phyloP scores from a whole-genome alignment of 2,797 vertebrate genomes.

The Hippopotamyrus pictus region DNA sequence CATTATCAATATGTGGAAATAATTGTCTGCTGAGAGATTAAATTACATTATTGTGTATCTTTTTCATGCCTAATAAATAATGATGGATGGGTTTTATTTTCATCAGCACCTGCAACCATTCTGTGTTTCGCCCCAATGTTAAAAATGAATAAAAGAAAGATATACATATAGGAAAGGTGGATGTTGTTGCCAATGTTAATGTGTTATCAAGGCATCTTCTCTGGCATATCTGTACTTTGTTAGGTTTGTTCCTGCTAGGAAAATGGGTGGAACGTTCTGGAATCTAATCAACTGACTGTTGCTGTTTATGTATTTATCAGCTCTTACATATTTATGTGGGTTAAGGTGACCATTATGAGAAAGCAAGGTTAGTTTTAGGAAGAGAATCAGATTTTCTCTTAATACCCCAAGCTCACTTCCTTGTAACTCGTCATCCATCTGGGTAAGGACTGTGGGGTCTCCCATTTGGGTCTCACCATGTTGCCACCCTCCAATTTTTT shows the following conservation, averaged over 20 bases:
- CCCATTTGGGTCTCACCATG: background rate
- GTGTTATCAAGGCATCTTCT: conserved; percentile 58
- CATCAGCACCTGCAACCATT: conserved; percentile 99
- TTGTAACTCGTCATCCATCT: background rate
- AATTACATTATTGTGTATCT: conserved; percentile 99
- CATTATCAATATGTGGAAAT: conserved; percentile 99
- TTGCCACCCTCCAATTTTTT: background rate
- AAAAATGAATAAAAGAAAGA: conserved; percentile 87
- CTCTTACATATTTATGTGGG: conserved; percentile 5
- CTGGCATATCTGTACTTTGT: conserved; percentile 46
- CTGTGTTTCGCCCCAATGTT: conserved; percentile 90
- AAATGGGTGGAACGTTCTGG: conserved; percentile 33
- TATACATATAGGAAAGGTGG: conserved; percentile 75
- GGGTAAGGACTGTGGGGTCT: background rate
- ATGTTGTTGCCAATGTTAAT: conserved; percentile 68
- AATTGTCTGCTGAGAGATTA: conserved; percentile 99
- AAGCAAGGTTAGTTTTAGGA: background rate
- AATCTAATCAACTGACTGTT: conserved; percentile 53
- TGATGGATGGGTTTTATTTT: conserved; percentile 99
- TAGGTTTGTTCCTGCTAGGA: conserved; percentile 35
- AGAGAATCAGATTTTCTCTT: background rate
- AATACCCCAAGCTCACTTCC: background rate
- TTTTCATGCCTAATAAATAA: conserved; percentile 99
- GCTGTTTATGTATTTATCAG: conserved; percentile 40
- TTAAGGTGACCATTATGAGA: background rate